Evolutionary conservation across 1,140 invertebrate genomes (phyloP), one percentile per base, ranked within the genome.

Genomic region (Odontomachus brunneus): DNA sequence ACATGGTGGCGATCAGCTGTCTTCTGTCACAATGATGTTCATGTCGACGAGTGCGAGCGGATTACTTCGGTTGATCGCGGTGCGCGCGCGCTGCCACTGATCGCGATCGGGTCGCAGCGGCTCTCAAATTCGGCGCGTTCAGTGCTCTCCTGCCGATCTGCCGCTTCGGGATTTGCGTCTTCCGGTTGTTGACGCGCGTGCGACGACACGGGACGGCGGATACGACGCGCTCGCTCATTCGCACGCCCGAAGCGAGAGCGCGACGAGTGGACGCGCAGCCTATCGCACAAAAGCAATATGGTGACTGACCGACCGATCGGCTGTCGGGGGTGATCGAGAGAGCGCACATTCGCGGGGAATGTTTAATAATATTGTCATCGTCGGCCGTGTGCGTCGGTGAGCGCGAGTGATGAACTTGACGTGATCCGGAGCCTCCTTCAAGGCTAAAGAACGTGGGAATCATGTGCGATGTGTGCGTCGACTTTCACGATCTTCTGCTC

Each of bases 381-480:
- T 91, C 74, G 75, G 66, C 63, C 65, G 84, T 88, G 84, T 76
- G 88, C 44, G 85, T 86, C 89, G 67, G 84, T 87, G 82, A 90
- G 85, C 74, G 72, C 82, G 86, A 91, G 91, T 91, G 82, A 91
- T 93, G 90, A 89, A 84, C 84, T 88, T 89, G 81, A 90, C 89
- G 82, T 92, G 89, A 90, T 85, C 86, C 85, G 87, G 82, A 95
- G 95, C 94, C 89, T 89, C 65, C 65, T 57, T 29, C 51, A 83
- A 72, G 88, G 88, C 88, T 90, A 88, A 88, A 89, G 88, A 84
- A 80, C 38, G 57, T 87, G 84, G 62, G 60, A 92, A 94, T 89
- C 93, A 97, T 97, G 96, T 97, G 96, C 95, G 96, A 97, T 96
- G 96, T 96, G 95, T 97, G 96, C 95, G 96, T 96, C 87, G 96